Evolutionary conservation across 30 jellyfish, hydroid and myxozoan genomes (phyloP), one percentile per base, ranked within the genome.

Genomic region (Cassiopea andromeda): DNA sequence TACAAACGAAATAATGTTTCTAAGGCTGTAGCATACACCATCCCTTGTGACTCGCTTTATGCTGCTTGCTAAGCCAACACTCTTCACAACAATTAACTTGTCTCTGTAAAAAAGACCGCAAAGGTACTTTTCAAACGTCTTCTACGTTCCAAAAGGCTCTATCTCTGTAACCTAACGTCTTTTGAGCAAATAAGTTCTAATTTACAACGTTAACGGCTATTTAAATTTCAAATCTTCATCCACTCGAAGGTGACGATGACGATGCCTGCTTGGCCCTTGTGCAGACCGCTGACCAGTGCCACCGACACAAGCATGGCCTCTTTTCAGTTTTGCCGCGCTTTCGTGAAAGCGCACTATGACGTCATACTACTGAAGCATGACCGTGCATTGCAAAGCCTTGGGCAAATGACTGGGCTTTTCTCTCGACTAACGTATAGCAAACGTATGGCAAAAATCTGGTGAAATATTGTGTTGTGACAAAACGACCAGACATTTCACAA

Each of bases 251-350:
- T 58, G 76, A 83, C 70, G 91, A 83, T 72, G 91, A 72, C 80
- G 91, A 82, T 69, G 91, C 84, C 50, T 45, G 91, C 91, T 73
- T 82, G 90, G 90, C 90, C 90, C 84, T 83, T 9, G 46, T 48
- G 9, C 15, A 81, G 75, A 83, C 91, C 91, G 91, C 91, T 83
- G 91, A 69, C 91, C 91, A 46, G 8, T 3, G 60, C 5, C 18
- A 27, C 38, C 38, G 38, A 27, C 38, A 27, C 68, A 17, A 80
- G 79, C 91, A 45, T 84, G 60, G 8, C 61, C 57, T 54, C 64
- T 54, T 54, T 4, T 13, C 69, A 6, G 69, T 60, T 58, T 47
- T 6, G 69, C 71, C 84, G 84, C 71, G 84, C 84, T 47, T 75
- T 75, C 71, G 46, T 14, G 69, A 3, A 4, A 64, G 0, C 73